Percentiles rank a stretch among this genome's conserved stretches.
Evolutionary conservation across 2,113 vertebrate species (phyloP).

Genomic region (Leucopsar rothschildi): DNA sequence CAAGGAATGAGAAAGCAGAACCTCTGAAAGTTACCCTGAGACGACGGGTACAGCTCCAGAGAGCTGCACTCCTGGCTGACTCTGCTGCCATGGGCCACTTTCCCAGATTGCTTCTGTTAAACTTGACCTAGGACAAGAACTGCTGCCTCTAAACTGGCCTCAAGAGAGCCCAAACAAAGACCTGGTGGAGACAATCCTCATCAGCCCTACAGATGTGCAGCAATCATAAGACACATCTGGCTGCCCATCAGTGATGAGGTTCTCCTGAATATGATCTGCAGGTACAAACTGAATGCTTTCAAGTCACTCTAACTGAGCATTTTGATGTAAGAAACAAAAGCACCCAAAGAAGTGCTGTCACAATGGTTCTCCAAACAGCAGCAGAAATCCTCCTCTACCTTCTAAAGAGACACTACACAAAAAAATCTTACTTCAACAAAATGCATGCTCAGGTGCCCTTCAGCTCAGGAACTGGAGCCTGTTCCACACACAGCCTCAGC

Average conservation of each 20-base stretch:
- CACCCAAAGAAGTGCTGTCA: neutral
- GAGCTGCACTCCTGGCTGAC: neutral
- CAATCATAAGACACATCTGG: neutral
- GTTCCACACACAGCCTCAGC: neutral
- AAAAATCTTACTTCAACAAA: neutral
- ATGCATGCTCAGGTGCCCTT: neutral
- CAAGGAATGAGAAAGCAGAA: neutral
- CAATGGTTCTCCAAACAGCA: neutral
- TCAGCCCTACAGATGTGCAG: neutral
- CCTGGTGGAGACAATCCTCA: neutral
- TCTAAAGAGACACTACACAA: neutral
- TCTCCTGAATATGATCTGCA: neutral
- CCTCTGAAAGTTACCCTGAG: neutral
- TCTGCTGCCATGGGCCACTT: neutral
- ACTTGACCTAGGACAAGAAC: neutral
- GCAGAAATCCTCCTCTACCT: neutral
- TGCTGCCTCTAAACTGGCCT: neutral
- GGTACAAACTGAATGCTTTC: neutral
- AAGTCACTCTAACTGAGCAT: neutral
- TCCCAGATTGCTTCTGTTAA: neutral
- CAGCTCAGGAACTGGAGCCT: neutral
- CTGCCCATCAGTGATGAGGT: neutral
- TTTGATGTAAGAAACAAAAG: neutral
- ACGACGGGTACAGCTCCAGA: neutral
- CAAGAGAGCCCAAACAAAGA: neutral